These are phyloP conservation scores for Vultur gryphus DNA, from an alignment of 2,797 vertebrate species.

Conservation along the genomic window DNA sequence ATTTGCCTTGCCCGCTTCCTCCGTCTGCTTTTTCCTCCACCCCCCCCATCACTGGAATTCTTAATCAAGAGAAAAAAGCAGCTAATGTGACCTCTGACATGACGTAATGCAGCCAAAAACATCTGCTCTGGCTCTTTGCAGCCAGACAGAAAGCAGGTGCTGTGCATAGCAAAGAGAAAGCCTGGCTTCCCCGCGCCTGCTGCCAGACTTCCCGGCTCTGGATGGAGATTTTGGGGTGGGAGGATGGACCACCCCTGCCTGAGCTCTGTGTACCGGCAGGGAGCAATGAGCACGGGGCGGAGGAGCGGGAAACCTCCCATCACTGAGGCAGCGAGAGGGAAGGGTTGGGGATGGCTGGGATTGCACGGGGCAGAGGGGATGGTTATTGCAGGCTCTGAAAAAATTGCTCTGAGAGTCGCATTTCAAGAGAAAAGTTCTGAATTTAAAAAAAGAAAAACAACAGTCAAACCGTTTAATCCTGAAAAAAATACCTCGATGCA, in stretches of 20 bases:
- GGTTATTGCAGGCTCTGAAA: not conserved
- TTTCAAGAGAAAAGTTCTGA: not conserved
- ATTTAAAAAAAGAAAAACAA: not conserved
- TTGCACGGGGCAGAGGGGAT: rapidly evolving
- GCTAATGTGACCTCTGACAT: constrained; percentile 45
- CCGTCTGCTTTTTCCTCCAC: not conserved
- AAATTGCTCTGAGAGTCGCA: not conserved
- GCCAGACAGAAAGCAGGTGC: constrained; percentile 33
- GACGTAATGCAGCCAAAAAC: constrained; percentile 13
- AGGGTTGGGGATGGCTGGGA: not conserved
- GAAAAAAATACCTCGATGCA: rapidly evolving
- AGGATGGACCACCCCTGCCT: not conserved
- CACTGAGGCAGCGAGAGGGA: not conserved
- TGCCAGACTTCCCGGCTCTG: not conserved
- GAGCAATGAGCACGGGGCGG: not conserved
- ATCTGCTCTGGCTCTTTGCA: not conserved
- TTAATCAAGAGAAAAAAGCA: constrained; percentile 24
- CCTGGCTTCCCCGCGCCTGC: not conserved
- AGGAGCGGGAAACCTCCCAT: not conserved
- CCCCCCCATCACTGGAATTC: not conserved
- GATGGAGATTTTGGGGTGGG: not conserved
- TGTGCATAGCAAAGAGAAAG: constrained; percentile 34
- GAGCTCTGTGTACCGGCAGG: rapidly evolving
- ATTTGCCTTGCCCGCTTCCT: not conserved
- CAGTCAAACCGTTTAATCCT: not conserved